A percentile compares a stretch with the other conserved stretches of the same genome.
These are phyloP conservation scores for Toxonevra muliebris DNA, from an alignment of 2,888 invertebrate genomes.

Conservation along the genomic window DNA sequence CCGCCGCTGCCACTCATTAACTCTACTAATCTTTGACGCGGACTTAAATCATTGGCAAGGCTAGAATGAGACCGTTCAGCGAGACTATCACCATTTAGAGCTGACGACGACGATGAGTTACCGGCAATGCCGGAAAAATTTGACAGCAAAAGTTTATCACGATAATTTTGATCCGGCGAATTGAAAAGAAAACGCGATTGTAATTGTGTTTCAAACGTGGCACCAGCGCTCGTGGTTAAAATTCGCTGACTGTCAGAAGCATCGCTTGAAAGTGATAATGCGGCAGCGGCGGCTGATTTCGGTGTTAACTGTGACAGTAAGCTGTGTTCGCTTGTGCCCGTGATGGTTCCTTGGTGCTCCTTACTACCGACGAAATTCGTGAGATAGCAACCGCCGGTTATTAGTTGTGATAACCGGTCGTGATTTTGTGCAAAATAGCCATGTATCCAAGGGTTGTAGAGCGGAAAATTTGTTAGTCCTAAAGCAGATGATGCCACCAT, in stretches of 20 bases:
- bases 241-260: no score
- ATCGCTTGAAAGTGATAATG: conserved; percentile 15
- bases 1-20: conserved; percentile 45
- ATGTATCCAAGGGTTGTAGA: conserved; percentile 65
- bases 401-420: conserved; percentile 61
- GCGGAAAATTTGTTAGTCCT: conserved; percentile 60
- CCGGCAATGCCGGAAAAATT: conserved; percentile 37
- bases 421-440: conserved; percentile 64
- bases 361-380: conserved; percentile 31
- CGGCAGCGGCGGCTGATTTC: conserved; percentile 31
- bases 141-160: conserved; percentile 42
- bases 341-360: conserved; percentile 23
- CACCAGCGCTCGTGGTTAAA: no score
- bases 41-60: conserved; percentile 47
- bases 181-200: conserved; percentile 53
- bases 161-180: conserved; percentile 43
- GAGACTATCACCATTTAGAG: conserved; percentile 30
- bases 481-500: conserved; percentile 56
- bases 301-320: conserved; percentile 5
- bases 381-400: conserved; percentile 55
- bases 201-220: conserved; percentile 42
- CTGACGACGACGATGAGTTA: conserved; percentile 11
- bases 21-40: conserved; percentile 42
- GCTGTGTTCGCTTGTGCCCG: conserved; percentile 9
- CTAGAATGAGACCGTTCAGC: conserved; percentile 32